Conservation (phyloP, 2,113 vertebrate species). For the Nematolebias whitei region DNA sequence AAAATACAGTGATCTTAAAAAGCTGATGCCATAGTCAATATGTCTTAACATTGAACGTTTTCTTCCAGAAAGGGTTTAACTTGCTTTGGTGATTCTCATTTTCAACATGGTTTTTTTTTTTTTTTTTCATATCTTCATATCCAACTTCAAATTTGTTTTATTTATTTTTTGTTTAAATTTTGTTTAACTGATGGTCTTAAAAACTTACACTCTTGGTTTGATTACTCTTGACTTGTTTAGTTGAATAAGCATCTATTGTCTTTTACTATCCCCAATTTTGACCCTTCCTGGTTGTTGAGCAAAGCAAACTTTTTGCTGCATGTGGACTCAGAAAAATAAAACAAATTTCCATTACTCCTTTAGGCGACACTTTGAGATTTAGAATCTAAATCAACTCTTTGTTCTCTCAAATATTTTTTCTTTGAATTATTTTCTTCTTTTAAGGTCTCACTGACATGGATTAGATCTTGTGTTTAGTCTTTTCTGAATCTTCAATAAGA, state of each 20-base stretch:
- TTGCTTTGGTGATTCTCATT: not conserved
- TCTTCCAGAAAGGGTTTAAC: not conserved
- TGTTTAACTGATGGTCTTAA: not conserved
- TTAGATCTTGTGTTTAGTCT: conserved; percentile 35
- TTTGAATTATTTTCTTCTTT: not conserved
- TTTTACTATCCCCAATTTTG: too few relatives aligned
- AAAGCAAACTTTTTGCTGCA: too few relatives aligned
- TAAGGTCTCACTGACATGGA: conserved; percentile 29
- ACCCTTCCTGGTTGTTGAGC: too few relatives aligned
- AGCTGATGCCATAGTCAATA: too few relatives aligned
- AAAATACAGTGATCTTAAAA: not conserved
- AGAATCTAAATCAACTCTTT: too few relatives aligned
- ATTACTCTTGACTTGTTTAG: conserved; percentile 9
- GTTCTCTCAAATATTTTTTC: not conserved
- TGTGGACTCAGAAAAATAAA: too few relatives aligned
- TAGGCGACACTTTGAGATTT: too few relatives aligned
- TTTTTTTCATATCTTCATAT: too few relatives aligned
- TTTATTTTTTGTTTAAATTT: not conserved
- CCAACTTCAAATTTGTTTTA: too few relatives aligned
- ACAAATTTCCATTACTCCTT: too few relatives aligned
- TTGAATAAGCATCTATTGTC: not conserved
- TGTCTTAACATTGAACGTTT: not conserved
- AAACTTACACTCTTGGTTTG: not conserved
- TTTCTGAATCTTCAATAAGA: conserved; percentile 16
- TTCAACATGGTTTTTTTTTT: too few relatives aligned